Evolutionary conservation across 2,797 vertebrate genomes (phyloP), one percentile per base, ranked within the genome.

Genomic region (Netta rufina): DNA sequence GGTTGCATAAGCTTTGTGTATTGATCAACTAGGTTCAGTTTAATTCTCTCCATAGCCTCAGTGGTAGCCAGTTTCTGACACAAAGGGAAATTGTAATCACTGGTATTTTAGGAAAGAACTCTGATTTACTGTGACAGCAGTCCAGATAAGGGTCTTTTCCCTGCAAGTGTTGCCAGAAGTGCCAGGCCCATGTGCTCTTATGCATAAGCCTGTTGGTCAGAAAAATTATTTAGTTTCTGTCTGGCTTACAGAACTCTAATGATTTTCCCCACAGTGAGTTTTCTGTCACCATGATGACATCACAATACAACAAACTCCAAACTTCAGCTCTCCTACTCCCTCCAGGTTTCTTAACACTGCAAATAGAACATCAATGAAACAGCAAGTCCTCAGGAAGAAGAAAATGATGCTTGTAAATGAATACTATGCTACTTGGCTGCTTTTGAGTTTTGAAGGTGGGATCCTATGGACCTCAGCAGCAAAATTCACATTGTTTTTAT

Each of bases 1-100:
- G 27, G 33, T 70, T 84, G 60, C 67, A 56, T 78, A 90, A 92
- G 49, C 56, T 87, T 93, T 92, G 84, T 87, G 87, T 94, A 83
- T 89, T 74, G 83, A 90, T 65, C 72, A 69, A n/a, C 33, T 53
- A 70, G 62, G 38, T 75, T 87, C 58, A 8, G 39, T 70, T 88
- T 92, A 43, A 56, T 43, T 87, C 49, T 80, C 51, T 81, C 41
- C 66, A 82, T 27, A 92, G 24, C 32, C 41, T 70, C 69, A 12
- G 47, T n/a, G 56, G 32, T 73, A 89, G 32, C 6, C 76, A 76
- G 56, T 36, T 76, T 66, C 77, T 92, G 79, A 71, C n/a, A 78
- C 64, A 90, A 89, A 84, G 79, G 61, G 20, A 87, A 92, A 73
- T 45, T 6, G 14, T 47, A 65, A 60, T 47, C 38, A 38, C 54